Evolutionary conservation across 2,113 vertebrate genomes (phyloP), one percentile per base, ranked within the genome.

Genomic region (Engraulis encrasicolus): DNA sequence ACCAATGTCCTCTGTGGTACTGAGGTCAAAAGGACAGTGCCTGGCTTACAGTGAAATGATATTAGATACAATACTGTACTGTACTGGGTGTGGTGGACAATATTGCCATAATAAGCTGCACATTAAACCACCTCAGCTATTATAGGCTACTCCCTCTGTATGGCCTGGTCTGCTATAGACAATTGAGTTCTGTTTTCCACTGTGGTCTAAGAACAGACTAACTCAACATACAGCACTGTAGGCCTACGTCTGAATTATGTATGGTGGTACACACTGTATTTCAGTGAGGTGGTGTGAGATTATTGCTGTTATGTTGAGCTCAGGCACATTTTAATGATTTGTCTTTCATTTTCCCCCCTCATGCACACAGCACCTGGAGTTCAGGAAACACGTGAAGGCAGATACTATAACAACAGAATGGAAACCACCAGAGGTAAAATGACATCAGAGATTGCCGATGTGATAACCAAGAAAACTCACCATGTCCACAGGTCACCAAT

Each of bases 401-500:
- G 95, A 98, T 83, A 93, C 92, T 14, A 96, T 98, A 81, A 48
- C 89, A 0, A 92, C 89, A 0, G 90, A 94, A 7, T 99, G 98
- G 98, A 92, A 95, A 54, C 94, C 96, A n/a, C 97, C 98, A 0
- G 98, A 99, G 97, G 98, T 97, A 91, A 90, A 34, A 54, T 54
- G 15, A 58, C 23, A 23, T 58, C n/a, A n/a, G n/a, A n/a, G n/a
- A n/a, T n/a, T n/a, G n/a, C n/a, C n/a, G n/a, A n/a, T n/a, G n/a
- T n/a, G n/a, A n/a, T n/a, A n/a, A n/a, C n/a, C n/a, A n/a, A n/a
- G n/a, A n/a, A n/a, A n/a, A n/a, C n/a, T n/a, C n/a, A n/a, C n/a
- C n/a, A n/a, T n/a, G n/a, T n/a, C n/a, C n/a, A n/a, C n/a, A n/a
- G n/a, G n/a, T n/a, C n/a, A n/a, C n/a, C n/a, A n/a, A n/a, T n/a